Evolutionary conservation across 2,113 vertebrate species (phyloP).

Genomic region (Ascaphus truei): DNA sequence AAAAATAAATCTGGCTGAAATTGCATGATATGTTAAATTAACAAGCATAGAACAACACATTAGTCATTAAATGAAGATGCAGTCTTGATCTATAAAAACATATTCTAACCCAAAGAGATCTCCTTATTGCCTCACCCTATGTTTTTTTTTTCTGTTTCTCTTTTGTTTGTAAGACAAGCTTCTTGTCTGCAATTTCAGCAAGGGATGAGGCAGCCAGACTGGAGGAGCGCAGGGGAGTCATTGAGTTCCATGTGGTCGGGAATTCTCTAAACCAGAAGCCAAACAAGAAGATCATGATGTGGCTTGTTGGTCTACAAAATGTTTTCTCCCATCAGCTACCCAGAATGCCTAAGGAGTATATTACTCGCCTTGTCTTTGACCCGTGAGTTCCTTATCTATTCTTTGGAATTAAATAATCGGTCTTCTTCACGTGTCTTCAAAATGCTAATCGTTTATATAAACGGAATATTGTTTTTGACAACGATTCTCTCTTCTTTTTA

Average conservation of each 20-base stretch:
- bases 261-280: conserved; percentile 96
- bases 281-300: conserved; percentile 96
- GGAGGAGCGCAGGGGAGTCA: conserved; percentile 91
- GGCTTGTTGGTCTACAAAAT: conserved; percentile 95
- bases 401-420: too few relatives aligned
- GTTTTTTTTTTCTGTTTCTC: neutral
- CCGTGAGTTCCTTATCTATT: conserved; percentile 69
- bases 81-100: too few relatives aligned
- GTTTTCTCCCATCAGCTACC: conserved; percentile 97
- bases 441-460: too few relatives aligned
- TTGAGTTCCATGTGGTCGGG: conserved; percentile 95
- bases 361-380: conserved; percentile 94
- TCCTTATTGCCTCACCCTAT: too few relatives aligned
- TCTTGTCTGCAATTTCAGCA: conserved; percentile 90
- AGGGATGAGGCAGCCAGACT: conserved; percentile 89
- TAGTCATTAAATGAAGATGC: too few relatives aligned
- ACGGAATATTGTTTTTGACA: too few relatives aligned
- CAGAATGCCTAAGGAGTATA: conserved; percentile 97
- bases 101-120: too few relatives aligned
- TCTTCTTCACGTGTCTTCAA: too few relatives aligned
- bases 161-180: conserved; percentile 72
- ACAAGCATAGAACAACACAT: too few relatives aligned
- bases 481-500: too few relatives aligned
- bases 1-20: too few relatives aligned
- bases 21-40: too few relatives aligned